phyloP scores from a whole-genome alignment of 2,797 vertebrate genomes.

The Miichthys miiuy region DNA sequence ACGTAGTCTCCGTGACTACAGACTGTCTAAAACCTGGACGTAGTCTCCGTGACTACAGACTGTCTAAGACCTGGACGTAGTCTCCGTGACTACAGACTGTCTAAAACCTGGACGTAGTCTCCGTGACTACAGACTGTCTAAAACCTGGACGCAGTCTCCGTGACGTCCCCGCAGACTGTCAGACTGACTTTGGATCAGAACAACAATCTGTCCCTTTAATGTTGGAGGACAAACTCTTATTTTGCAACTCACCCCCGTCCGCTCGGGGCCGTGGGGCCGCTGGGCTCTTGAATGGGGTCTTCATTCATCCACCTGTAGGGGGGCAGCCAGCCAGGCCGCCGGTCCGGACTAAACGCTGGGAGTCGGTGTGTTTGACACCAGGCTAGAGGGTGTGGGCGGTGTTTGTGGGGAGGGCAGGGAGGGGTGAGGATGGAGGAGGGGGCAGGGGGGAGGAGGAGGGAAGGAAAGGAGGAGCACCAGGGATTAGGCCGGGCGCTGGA shows the following conservation, averaged over 20 bases:
- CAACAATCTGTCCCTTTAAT: too few species aligned
- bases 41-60: too few species aligned
- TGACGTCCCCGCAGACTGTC: too few species aligned
- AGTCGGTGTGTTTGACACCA: conserved; percentile 3
- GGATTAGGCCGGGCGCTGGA: conserved; percentile 43
- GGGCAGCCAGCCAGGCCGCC: conserved; percentile 90
- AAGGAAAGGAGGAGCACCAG: conserved; percentile 55
- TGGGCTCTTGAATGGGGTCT: conserved; percentile 94
- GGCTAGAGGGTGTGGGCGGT: neutral
- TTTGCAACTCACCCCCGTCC: conserved; percentile 88
- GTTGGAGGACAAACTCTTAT: neutral
- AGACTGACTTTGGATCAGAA: too few species aligned
- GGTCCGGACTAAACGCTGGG: conserved; percentile 73
- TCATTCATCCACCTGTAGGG: conserved; percentile 94
- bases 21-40: too few species aligned
- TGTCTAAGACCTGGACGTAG: too few species aligned
- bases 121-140: too few species aligned
- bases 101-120: too few species aligned
- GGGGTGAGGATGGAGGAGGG: conserved; percentile 5
- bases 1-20: too few species aligned
- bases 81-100: too few species aligned
- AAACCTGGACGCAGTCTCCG: too few species aligned
- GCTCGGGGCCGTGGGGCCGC: conserved; percentile 90
- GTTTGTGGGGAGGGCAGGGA: neutral
- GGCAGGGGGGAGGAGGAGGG: conserved; percentile 41